phyloP scores from a whole-genome alignment of 2,113 vertebrate species.

The Callionymus lyra region DNA sequence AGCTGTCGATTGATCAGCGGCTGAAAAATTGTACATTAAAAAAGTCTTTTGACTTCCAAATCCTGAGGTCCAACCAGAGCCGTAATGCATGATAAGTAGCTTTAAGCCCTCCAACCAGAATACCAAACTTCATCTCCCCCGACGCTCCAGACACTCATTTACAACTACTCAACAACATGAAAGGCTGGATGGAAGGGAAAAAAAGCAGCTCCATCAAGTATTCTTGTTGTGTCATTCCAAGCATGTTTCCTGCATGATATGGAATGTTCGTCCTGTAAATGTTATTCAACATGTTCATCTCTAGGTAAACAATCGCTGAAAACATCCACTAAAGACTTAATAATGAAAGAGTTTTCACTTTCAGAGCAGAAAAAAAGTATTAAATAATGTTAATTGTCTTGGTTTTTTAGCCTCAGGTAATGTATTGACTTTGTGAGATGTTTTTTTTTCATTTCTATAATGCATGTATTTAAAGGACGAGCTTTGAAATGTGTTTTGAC shows the following conservation, averaged over 20 bases:
- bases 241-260: conserved; percentile 52
- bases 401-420: conserved; percentile 8
- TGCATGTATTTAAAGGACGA: too few relatives aligned
- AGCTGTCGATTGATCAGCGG: conserved; percentile 65
- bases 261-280: conserved; percentile 46
- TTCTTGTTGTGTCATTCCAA: conserved; percentile 54
- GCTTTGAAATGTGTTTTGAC: too few relatives aligned
- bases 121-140: conserved; percentile 59
- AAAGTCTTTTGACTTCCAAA: conserved; percentile 69
- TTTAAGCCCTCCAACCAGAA: conserved; percentile 62
- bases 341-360: too few relatives aligned
- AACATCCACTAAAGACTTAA: too few relatives aligned
- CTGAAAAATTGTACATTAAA: conserved; percentile 64
- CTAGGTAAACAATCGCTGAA: too few relatives aligned
- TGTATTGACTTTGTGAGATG: too few relatives aligned
- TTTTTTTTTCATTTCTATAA: too few relatives aligned
- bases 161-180: conserved; percentile 67
- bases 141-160: conserved; percentile 60
- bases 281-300: too few relatives aligned
- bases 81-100: conserved; percentile 69
- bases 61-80: conserved; percentile 58
- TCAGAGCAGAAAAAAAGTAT: too few relatives aligned
- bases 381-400: not conserved
- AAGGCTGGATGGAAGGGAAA: conserved; percentile 60
- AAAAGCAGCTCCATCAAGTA: conserved; percentile 60